A percentile compares a stretch with the other conserved stretches of the same genome.
Evolutionary conservation across 2,797 vertebrate genomes (phyloP).

Genomic region (Chelon auratus): DNA sequence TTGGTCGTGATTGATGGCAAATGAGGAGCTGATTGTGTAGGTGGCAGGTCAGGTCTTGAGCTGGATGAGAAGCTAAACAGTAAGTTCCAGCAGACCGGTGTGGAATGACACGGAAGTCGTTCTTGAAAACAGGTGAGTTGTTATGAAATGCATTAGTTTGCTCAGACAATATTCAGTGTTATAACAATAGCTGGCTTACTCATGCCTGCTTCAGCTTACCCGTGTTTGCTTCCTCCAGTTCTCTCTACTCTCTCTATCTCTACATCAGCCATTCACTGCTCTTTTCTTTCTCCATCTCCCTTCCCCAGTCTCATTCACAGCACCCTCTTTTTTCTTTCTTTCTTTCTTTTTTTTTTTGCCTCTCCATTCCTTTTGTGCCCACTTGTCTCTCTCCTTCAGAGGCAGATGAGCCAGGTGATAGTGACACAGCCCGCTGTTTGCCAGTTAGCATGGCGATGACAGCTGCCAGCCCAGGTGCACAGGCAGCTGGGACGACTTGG

Average conservation of each 20-base stretch:
- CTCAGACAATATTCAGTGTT: neutral
- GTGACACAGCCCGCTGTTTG: slow-evolving; percentile 79
- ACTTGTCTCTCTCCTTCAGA: slow-evolving; percentile 41
- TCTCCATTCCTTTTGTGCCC: slow-evolving; percentile 38
- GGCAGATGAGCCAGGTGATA: slow-evolving; percentile 80
- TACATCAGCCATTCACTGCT: neutral
- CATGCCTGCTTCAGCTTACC: neutral
- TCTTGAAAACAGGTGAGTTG: too few species aligned
- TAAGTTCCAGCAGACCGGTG: too few species aligned
- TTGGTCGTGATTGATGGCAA: too few species aligned
- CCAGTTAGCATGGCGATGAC: slow-evolving; percentile 80
- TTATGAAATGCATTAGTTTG: too few species aligned
- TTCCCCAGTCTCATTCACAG: neutral
- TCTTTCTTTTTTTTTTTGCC: slow-evolving; percentile 10
- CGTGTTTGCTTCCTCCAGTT: neutral
- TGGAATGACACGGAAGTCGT: too few species aligned
- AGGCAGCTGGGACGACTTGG: slow-evolving; percentile 74
- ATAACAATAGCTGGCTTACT: neutral
- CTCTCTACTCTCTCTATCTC: neutral
- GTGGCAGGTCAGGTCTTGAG: too few species aligned
- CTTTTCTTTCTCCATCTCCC: neutral
- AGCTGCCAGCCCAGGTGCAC: slow-evolving; percentile 80
- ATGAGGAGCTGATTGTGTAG: too few species aligned
- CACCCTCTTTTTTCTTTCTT: slow-evolving; percentile 13
- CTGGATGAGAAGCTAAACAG: too few species aligned